These are phyloP conservation scores for Nannoperca australis DNA, from an alignment of 2,797 vertebrate species.

Conservation along the genomic window DNA sequence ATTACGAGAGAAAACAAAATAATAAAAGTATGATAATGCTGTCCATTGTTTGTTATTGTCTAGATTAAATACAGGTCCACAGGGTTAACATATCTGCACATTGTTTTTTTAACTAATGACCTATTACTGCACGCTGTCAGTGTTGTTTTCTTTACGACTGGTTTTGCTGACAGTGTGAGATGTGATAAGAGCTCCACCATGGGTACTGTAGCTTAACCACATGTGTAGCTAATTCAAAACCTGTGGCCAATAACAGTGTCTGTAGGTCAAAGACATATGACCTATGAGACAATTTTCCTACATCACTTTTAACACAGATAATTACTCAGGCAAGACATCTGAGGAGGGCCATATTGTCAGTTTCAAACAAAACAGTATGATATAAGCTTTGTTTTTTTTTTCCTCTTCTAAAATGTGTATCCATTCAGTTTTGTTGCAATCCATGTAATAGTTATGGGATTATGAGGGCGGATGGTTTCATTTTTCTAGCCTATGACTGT, in stretches of 20 bases:
- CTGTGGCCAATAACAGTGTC: constrained; percentile 77
- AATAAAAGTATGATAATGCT: constrained; percentile 49
- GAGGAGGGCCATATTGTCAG: constrained; percentile 69
- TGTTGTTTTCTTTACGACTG: constrained; percentile 55
- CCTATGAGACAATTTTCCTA: constrained; percentile 80
- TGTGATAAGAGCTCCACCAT: constrained; percentile 72
- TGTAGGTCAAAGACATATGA: constrained; percentile 74
- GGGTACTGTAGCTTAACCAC: constrained; percentile 74
- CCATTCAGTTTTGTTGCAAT: constrained; percentile 74
- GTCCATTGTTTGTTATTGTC: constrained; percentile 56
- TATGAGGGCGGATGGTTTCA: constrained; percentile 79
- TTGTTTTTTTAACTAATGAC: constrained; percentile 62
- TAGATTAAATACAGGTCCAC: constrained; percentile 52
- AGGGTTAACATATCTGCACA: constrained; percentile 50
- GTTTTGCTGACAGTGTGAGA: constrained; percentile 74
- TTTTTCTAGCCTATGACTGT: constrained; percentile 82
- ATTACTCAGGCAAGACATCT: constrained; percentile 73
- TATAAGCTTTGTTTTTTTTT: constrained; percentile 47
- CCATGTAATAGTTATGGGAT: constrained; percentile 77
- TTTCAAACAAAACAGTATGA: constrained; percentile 76
- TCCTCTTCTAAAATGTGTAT: constrained; percentile 60
- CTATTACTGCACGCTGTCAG: constrained; percentile 56
- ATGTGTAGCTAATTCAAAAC: constrained; percentile 79
- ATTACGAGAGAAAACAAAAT: constrained; percentile 23
- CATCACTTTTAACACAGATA: constrained; percentile 65